Conservation (phyloP, 30 jellyfish, hydroid and myxozoan genomes). For the Morbakka virulenta region DNA sequence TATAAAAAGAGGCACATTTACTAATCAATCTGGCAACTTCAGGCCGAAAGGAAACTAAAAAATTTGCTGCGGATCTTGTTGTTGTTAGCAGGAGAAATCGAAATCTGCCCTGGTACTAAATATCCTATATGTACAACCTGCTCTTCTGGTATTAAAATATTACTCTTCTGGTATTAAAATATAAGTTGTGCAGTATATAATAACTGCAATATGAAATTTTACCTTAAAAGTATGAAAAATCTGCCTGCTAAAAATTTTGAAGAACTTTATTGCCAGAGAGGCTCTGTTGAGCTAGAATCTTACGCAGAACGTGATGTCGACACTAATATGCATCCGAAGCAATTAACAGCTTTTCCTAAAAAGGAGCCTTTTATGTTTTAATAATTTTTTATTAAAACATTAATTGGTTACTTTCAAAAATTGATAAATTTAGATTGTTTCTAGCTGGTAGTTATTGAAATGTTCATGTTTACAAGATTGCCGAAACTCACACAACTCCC, state of each 20-base stretch:
- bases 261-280: constrained; percentile 34
- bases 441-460: constrained; percentile 14
- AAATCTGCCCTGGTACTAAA: constrained; percentile 37
- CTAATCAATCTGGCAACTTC: constrained; percentile 37
- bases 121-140: constrained; percentile 33
- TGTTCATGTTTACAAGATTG: constrained; percentile 45
- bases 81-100: too few species aligned
- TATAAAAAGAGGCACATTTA: constrained; percentile 24
- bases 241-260: constrained; percentile 9
- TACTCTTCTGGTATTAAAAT: too few species aligned
- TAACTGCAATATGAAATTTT: constrained; percentile 16
- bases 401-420: constrained; percentile 21
- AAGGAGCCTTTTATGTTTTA: constrained; percentile 28
- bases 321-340: not conserved
- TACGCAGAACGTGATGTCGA: constrained; percentile 36
- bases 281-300: constrained; percentile 4
- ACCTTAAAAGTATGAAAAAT: constrained; percentile 28
- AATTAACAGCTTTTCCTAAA: not conserved
- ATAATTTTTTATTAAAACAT: constrained; percentile 41
- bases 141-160: constrained; percentile 28
- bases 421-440: constrained; percentile 17
- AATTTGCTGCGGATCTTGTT: constrained; percentile 36
- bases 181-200: constrained; percentile 27
- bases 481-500: constrained; percentile 38
- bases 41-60: constrained; percentile 31